Conservation (phyloP, 2,888 invertebrate genomes). For the Chrysolina haemoptera region DNA sequence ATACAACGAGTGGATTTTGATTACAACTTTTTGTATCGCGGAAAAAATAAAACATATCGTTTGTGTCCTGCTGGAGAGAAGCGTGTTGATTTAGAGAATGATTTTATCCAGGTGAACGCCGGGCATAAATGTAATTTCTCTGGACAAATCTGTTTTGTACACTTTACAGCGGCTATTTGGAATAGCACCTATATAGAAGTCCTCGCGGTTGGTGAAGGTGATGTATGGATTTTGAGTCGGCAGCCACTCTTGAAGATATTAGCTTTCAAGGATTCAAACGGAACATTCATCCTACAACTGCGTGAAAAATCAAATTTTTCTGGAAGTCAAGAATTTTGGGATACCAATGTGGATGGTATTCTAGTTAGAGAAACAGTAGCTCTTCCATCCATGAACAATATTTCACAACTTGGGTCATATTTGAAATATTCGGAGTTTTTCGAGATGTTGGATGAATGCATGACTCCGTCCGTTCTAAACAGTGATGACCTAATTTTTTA, state of each 20-base stretch:
- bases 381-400: neutral
- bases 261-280: neutral
- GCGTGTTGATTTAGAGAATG: neutral
- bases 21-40: neutral
- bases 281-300: slow-evolving; percentile 3
- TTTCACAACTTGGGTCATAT: neutral
- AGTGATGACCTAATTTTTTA: neutral
- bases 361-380: neutral
- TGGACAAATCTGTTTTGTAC: neutral
- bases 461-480: no score
- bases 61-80: neutral
- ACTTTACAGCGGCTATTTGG: neutral
- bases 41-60: neutral
- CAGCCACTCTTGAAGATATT: neutral
- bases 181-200: neutral
- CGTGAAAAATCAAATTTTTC: neutral
- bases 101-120: neutral
- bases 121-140: neutral
- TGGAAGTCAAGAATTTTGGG: neutral
- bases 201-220: neutral
- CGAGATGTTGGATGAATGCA: neutral
- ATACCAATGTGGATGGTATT: neutral
- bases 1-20: neutral
- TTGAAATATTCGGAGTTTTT: neutral
- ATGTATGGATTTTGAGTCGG: neutral